Evolutionary conservation across 2,113 vertebrate genomes (phyloP).

Genomic region (Protomyctophum bolini): DNA sequence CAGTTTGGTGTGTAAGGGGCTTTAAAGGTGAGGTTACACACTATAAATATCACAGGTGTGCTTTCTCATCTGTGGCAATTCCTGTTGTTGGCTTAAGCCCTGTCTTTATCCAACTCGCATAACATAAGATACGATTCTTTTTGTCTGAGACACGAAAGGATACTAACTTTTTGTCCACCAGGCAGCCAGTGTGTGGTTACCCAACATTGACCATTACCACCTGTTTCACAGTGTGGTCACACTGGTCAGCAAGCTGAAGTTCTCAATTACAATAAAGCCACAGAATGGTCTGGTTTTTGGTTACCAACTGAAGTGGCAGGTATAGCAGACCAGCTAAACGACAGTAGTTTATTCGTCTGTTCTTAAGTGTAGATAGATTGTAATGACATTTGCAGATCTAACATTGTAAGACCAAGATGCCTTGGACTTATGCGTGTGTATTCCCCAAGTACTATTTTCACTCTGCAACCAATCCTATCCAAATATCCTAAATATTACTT

Average conservation of each 20-base stretch:
- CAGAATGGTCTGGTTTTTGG: no score
- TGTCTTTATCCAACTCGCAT: no score
- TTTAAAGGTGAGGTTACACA: not conserved
- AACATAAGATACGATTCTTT: no score
- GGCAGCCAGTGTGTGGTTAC: no score
- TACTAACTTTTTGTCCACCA: no score
- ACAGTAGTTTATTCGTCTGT: not conserved
- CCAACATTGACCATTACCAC: no score
- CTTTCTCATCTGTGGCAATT: not conserved
- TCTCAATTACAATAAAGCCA: no score
- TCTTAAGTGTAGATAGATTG: not conserved
- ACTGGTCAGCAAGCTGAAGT: no score
- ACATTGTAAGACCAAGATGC: not conserved
- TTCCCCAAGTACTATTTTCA: not conserved
- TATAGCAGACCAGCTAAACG: not conserved
- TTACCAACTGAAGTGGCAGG: no score
- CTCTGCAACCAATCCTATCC: not conserved
- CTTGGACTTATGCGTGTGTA: not conserved
- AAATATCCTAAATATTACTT: constrained; percentile 2
- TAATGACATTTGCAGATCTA: not conserved
- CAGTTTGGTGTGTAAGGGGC: not conserved
- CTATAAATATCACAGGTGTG: not conserved
- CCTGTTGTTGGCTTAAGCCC: not conserved
- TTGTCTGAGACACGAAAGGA: no score
- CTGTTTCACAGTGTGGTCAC: no score